These are phyloP conservation scores for Aleiodes leptofemur DNA, from an alignment of 2,888 invertebrate genomes.

Conservation along the genomic window DNA sequence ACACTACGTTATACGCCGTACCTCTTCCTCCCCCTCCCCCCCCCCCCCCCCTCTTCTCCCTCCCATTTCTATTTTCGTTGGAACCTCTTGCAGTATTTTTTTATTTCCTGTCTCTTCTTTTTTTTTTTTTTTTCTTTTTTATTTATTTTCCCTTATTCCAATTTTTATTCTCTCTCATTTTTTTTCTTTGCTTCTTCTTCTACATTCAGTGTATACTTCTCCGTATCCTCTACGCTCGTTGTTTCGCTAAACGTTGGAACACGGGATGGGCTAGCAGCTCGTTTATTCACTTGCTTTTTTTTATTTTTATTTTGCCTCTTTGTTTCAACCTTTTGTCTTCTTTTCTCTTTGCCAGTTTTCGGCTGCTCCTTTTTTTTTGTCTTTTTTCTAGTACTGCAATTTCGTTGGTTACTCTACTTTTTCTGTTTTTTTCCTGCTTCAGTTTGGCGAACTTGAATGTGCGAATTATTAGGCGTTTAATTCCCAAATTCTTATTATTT, in stretches of 20 bases:
- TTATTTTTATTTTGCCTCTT: constrained; percentile 22
- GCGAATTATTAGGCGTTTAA: too few relatives aligned
- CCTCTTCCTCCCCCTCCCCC: constrained; percentile 29
- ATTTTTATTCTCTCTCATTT: constrained; percentile 8
- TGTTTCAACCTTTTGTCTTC: constrained; percentile 33
- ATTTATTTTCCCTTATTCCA: constrained; percentile 26
- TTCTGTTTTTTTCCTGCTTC: too few relatives aligned
- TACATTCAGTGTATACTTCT: constrained; percentile 24
- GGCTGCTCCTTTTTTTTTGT: neutral
- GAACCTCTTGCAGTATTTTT: constrained; percentile 25
- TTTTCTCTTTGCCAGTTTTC: constrained; percentile 34
- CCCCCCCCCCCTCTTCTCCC: neutral
- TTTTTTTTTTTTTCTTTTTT: constrained; percentile 12
- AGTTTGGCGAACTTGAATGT: too few relatives aligned
- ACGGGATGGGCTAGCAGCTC: constrained; percentile 55
- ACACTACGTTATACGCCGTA: constrained; percentile 41
- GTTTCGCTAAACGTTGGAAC: constrained; percentile 57
- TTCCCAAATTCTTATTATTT: too few relatives aligned
- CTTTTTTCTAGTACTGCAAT: neutral
- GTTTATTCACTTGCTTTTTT: constrained; percentile 51
- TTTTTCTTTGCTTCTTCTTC: constrained; percentile 21
- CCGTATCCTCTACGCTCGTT: constrained; percentile 47
- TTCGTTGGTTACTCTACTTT: neutral
- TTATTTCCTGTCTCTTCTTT: constrained; percentile 7
- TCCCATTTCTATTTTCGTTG: constrained; percentile 36